Evolutionary conservation across 1,140 invertebrate genomes (phyloP), one percentile per base, ranked within the genome.

Genomic region (Tetragnatha versicolor): DNA sequence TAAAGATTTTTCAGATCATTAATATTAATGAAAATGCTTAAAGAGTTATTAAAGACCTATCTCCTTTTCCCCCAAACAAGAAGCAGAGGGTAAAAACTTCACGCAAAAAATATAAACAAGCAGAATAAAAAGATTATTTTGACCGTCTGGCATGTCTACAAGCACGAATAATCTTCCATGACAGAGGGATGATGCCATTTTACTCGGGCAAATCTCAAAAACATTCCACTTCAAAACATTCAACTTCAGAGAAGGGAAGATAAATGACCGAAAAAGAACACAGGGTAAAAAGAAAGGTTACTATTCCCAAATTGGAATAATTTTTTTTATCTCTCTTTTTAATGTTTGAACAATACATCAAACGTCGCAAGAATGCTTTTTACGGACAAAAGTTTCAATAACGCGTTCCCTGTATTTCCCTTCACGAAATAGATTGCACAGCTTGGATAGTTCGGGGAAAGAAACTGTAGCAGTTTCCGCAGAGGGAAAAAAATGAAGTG

Each of bases 371-470:
- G 55, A 39, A 60, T 1, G 31, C 33, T 68, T 51, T 51, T 29
- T 29, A 45, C 33, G 33, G 66, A 69, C 49, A 37, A n/a, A n/a
- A 37, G 49, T 70, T 70, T 70, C 68, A 70, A 70, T 70, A 70
- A 53, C 47, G 39, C 33, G 25, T 31, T 29, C 12, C 39, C 22
- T 51, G 39, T 17, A 37, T 27, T 53, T n/a, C 14, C 29, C 29
- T 70, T 3, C 14, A 10, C 55, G 83, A 83, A 27, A 87, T 83
- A 35, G 81, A 84, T 29, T 86, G 76, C 14, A 58, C 51, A 55
- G 25, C 25, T 17, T 20, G 20, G 37, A 63, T 42, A 39, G 20
- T 51, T 14, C 14, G 25, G 35, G 14, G 25, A 58, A 60, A 39
- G 22, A 70, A 58, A 51, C 10, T n/a, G n/a, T n/a, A n/a, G n/a